Base-by-base conservation (phyloP, 1,140 invertebrate species). In the Cyphomyrmex costatus region DNA sequence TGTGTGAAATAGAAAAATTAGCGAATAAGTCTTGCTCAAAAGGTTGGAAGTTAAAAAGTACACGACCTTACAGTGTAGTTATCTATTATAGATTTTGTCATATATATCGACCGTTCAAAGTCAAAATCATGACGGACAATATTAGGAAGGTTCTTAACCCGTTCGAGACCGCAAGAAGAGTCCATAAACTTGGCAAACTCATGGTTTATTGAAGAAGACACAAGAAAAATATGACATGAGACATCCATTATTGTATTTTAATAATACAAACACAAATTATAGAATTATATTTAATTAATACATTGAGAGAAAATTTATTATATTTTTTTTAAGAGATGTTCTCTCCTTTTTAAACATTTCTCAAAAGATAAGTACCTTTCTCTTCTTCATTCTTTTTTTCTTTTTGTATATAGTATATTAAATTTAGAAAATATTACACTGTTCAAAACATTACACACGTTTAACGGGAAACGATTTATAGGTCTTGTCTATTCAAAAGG, bases 61-160 rank as follows among this genome's bases (percentile, higher is more conserved):
- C 65, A 46, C 10, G 82, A 42, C 86, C 82, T 90, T 68, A 16
- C 2, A 60, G 19, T 14, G 1, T 36, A 14, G 53, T 56, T 60
- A 36, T 65, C 8, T 42, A 42, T 42, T 63, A n/a, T 12, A 66
- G 53, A 70, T 70, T 85, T 51, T 56, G 60, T 58, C 83, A 74
- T n/a, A n/a, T n/a, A n/a, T n/a, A n/a, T 42, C 27, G 49, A 77
- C 65, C 51, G 10, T 58, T 65, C 80, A 87, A 87, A 46, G 88
- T 84, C 46, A 85, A 78, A 78, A 78, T 76, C 42, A 19, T 60
- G 24, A 3, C 71, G 12, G 30, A 5, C 65, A 16, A 16, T 42
- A 42, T 46, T 24, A 19, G 24, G 16, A 60, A 76, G 88, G 80
- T 85, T 90, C 46, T 88, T 90, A 87, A 86, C 71, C 80, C 24